Percentiles rank a stretch among this genome's conserved stretches.
phyloP scores from a whole-genome alignment of 2,888 invertebrate genomes.

The Leptodirus hochenwartii region DNA sequence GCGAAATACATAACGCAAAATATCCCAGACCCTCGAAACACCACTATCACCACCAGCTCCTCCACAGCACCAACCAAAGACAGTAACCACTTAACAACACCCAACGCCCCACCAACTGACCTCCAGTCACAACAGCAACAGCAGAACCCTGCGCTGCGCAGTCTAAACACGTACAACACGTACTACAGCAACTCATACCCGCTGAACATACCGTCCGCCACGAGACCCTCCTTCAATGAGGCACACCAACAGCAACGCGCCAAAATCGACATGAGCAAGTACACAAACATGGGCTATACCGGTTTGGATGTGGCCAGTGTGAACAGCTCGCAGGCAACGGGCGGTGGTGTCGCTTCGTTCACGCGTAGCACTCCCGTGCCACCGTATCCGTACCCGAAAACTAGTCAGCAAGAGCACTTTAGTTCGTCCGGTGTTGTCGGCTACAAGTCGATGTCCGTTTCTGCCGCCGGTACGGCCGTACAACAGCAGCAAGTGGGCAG shows the following conservation, averaged over 20 bases:
- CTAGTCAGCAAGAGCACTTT: constrained; percentile 3
- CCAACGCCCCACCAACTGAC: neutral
- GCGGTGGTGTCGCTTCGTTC: constrained; percentile 14
- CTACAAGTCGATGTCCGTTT: constrained; percentile 9
- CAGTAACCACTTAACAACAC: too few species aligned
- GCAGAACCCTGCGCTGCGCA: neutral
- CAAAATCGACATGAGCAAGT: constrained; percentile 23
- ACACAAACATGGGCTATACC: constrained; percentile 25
- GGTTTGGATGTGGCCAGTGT: constrained; percentile 21
- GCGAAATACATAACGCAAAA: constrained; percentile 21
- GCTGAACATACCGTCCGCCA: constrained; percentile 18
- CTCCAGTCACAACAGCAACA: constrained; percentile 1
- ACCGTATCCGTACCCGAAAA: too few species aligned
- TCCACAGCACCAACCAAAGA: neutral
- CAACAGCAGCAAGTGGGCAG: constrained; percentile 2
- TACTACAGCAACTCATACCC: constrained; percentile 17
- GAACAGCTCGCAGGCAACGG: too few species aligned
- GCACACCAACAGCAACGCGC: too few species aligned
- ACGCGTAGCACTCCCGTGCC: too few species aligned
- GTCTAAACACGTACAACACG: too few species aligned
- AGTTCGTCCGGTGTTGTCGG: constrained; percentile 10
- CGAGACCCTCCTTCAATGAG: too few species aligned
- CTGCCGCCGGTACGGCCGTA: constrained; percentile 4
- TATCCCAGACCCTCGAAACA: constrained; percentile 20
- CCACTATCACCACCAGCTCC: constrained; percentile 9